A percentile compares a stretch with the other conserved stretches of the same genome.
Evolutionary conservation across 2,888 invertebrate genomes (phyloP).

Genomic region (Hemaris fuciformis): DNA sequence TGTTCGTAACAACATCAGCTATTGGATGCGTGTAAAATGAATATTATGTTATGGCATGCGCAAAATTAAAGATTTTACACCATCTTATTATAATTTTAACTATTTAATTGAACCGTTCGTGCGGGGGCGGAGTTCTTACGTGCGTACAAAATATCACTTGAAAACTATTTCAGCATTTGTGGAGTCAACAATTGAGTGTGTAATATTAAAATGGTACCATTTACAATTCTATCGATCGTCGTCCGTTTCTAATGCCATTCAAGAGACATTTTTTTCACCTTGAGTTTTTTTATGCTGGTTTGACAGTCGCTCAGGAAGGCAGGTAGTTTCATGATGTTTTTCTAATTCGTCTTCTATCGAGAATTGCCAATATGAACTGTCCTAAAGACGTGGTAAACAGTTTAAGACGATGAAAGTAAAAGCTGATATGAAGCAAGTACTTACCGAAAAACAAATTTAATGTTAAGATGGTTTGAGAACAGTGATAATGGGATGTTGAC

Average conservation of each 20-base stretch:
- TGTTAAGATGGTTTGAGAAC: too few species aligned
- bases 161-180: constrained; percentile 21
- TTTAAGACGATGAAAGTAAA: too few species aligned
- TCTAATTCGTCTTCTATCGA: constrained; percentile 29
- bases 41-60: constrained; percentile 55
- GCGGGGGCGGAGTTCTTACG: constrained; percentile 30
- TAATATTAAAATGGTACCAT: constrained; percentile 57
- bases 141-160: constrained; percentile 4
- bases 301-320: constrained; percentile 42
- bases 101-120: constrained; percentile 41
- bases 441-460: too few species aligned
- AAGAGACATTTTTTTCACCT: constrained; percentile 68
- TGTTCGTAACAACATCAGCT: constrained; percentile 32
- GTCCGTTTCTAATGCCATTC: constrained; percentile 58
- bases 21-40: constrained; percentile 52
- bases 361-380: constrained; percentile 16
- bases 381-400: too few species aligned
- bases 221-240: constrained; percentile 72
- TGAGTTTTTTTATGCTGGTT: constrained; percentile 57
- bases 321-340: constrained; percentile 42
- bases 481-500: too few species aligned
- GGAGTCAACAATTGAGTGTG: constrained; percentile 28
- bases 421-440: too few species aligned
- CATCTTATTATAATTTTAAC: constrained; percentile 40
- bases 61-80: constrained; percentile 68